Conservation (phyloP, 2,888 invertebrate genomes). For the Chloroclysta siterata region DNA sequence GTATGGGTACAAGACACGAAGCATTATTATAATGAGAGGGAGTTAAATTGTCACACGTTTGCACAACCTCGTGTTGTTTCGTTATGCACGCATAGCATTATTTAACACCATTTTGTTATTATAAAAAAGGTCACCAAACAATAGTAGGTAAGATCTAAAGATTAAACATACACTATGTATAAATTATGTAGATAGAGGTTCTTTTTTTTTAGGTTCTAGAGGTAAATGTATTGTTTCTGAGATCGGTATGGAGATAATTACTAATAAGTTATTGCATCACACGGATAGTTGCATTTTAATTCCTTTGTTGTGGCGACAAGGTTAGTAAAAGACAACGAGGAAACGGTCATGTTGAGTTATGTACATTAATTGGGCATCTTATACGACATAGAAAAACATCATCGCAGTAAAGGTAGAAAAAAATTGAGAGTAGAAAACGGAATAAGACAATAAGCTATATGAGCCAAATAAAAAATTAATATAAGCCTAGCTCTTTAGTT, state of each 20-base stretch:
- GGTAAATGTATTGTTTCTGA: constrained; percentile 9
- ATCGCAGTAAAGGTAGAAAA: too few species aligned
- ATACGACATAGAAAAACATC: too few species aligned
- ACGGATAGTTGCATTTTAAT: constrained; percentile 28
- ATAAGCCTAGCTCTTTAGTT: not conserved
- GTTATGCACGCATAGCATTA: not conserved
- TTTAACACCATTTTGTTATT: not conserved
- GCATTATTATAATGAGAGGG: constrained; percentile 7
- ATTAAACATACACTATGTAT: not conserved
- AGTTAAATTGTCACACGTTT: constrained; percentile 6
- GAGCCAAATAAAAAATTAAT: too few species aligned
- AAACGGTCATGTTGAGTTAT: too few species aligned
- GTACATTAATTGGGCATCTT: too few species aligned
- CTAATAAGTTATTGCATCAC: constrained; percentile 32
- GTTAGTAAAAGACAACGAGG: constrained; percentile 4
- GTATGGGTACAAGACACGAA: constrained; percentile 6
- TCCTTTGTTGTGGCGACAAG: constrained; percentile 28
- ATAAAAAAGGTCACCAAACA: constrained; percentile 6
- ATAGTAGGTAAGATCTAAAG: not conserved
- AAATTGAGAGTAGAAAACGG: too few species aligned
- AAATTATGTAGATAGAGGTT: not conserved
- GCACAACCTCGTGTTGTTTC: constrained; percentile 10
- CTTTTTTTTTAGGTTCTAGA: not conserved
- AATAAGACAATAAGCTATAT: too few species aligned
- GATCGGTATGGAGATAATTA: constrained; percentile 24